Percentiles rank a stretch among this genome's conserved stretches.
These are phyloP conservation scores for Discoglossus pictus DNA, from an alignment of 2,797 vertebrate genomes.

Conservation along the genomic window DNA sequence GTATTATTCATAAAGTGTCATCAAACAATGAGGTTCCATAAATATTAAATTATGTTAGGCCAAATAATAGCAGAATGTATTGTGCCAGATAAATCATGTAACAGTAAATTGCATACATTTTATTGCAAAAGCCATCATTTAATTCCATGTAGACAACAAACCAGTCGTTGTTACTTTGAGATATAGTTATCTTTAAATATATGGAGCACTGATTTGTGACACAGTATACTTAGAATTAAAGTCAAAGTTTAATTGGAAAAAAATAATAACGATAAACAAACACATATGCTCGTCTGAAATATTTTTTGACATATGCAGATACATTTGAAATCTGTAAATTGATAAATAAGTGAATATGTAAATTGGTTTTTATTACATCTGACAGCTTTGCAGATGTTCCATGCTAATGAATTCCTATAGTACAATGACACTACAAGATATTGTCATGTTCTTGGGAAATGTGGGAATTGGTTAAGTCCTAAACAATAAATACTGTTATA, in stretches of 20 bases:
- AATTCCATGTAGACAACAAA: too few species aligned
- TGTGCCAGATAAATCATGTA: not conserved
- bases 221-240: not conserved
- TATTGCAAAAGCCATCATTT: not conserved
- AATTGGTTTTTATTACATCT: slow-evolving; percentile 17
- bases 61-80: slow-evolving; percentile 45
- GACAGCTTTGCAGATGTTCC: slow-evolving; percentile 29
- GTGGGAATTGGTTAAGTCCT: slow-evolving; percentile 19
- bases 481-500: slow-evolving; percentile 20
- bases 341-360: slow-evolving; percentile 26
- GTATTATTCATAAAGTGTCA: slow-evolving; percentile 56
- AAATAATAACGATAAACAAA: slow-evolving; percentile 11
- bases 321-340: slow-evolving; percentile 3
- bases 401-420: slow-evolving; percentile 28
- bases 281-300: not conserved
- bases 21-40: slow-evolving; percentile 57
- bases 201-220: too few species aligned
- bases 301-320: slow-evolving; percentile 18
- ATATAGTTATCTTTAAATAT: too few species aligned
- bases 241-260: slow-evolving; percentile 26
- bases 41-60: slow-evolving; percentile 48
- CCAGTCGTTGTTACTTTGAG: too few species aligned
- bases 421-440: slow-evolving; percentile 30
- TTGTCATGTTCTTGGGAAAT: slow-evolving; percentile 6
- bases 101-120: not conserved